A percentile compares a stretch with the other conserved stretches of the same genome.
Conservation (phyloP, 2,113 vertebrate species). For the Carassius carassius region DNA sequence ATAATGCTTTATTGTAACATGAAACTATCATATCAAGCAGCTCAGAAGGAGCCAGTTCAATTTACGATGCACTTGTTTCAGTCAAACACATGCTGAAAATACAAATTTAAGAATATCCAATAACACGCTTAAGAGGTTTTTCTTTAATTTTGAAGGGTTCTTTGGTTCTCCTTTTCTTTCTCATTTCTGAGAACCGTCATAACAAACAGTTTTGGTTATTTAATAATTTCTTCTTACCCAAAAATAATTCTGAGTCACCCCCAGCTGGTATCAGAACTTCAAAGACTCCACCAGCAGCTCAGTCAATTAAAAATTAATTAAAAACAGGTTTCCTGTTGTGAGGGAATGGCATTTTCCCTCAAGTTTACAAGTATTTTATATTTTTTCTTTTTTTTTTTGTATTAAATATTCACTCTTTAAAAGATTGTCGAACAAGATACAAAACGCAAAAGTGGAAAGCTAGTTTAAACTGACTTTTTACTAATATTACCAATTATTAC, state of each 20-base stretch:
- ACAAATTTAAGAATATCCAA: neutral
- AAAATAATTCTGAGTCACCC: conserved; percentile 24
- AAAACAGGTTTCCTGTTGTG: conserved; percentile 39
- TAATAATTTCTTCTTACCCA: neutral
- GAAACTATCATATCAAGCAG: neutral
- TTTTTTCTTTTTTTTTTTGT: neutral
- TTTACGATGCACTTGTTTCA: neutral
- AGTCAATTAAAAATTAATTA: conserved; percentile 40
- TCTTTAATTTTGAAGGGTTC: neutral
- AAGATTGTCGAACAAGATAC: conserved; percentile 18
- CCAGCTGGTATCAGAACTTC: conserved; percentile 37
- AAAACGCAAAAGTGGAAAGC: neutral
- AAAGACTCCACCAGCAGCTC: conserved; percentile 18
- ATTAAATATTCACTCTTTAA: neutral
- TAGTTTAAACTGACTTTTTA: neutral
- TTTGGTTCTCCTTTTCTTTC: neutral
- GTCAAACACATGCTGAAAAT: neutral
- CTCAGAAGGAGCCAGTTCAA: neutral
- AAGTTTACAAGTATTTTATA: neutral
- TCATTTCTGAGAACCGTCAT: neutral
- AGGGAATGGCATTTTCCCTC: conserved; percentile 6
- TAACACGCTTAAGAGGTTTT: neutral
- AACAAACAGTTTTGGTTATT: conserved; percentile 5
- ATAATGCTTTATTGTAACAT: neutral
- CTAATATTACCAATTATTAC: neutral